phyloP scores from a whole-genome alignment of 2,113 vertebrate genomes.

The Sceloporus undulatus region DNA sequence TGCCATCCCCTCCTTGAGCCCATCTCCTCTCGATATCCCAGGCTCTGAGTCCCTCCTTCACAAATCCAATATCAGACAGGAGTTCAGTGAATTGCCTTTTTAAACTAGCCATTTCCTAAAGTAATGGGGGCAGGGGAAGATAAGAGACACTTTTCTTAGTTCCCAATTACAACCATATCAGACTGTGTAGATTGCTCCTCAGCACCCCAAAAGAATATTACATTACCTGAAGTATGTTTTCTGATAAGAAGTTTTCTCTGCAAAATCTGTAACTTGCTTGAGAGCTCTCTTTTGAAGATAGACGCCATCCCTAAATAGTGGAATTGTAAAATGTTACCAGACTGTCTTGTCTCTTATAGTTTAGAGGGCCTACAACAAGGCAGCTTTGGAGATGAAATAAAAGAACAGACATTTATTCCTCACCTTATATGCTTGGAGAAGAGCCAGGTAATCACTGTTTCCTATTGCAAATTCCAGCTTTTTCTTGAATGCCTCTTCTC shows the following conservation, averaged over 20 bases:
- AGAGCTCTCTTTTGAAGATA: constrained; percentile 82
- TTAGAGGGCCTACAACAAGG: not conserved
- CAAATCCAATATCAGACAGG: constrained; percentile 96
- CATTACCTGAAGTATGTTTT: constrained; percentile 89
- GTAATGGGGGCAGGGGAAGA: not conserved
- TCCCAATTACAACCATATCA: not conserved
- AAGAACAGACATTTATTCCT: constrained; percentile 25
- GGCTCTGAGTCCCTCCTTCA: constrained; percentile 91
- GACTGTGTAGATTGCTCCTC: not conserved
- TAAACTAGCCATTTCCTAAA: constrained; percentile 93
- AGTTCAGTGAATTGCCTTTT: constrained; percentile 97
- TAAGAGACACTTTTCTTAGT: not conserved
- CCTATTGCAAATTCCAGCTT: constrained; percentile 91
- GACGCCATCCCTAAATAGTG: constrained; percentile 86
- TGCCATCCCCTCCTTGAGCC: constrained; percentile 86
- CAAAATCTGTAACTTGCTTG: constrained; percentile 88
- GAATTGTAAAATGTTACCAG: constrained; percentile 41
- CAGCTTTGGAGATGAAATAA: not conserved
- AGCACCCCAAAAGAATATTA: not conserved
- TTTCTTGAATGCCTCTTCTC: constrained; percentile 93
- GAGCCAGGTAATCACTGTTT: constrained; percentile 93
- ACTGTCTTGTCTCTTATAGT: constrained; percentile 12
- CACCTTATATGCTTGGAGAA: constrained; percentile 95
- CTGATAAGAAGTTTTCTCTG: constrained; percentile 94
- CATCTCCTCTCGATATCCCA: constrained; percentile 89